These are phyloP conservation scores for Andrena bicolor DNA, from an alignment of 2,888 invertebrate species.

Conservation along the genomic window DNA sequence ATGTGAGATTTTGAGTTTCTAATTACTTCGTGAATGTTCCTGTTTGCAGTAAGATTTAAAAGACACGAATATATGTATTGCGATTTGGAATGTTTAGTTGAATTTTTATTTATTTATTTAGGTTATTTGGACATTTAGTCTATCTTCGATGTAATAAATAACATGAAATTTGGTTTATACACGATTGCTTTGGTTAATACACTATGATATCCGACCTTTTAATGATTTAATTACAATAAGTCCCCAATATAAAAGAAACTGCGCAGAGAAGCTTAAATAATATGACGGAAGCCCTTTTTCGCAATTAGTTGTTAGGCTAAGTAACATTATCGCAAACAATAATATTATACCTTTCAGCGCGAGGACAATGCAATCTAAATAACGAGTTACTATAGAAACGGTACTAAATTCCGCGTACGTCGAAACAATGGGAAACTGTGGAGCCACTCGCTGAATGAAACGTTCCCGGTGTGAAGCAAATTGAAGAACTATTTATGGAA, in stretches of 20 bases:
- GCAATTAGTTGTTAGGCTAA: constrained; percentile 9
- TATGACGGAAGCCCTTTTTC: neutral
- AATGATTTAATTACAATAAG: neutral
- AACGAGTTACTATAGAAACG: constrained; percentile 14
- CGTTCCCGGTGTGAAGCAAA: constrained; percentile 31
- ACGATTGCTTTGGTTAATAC: too few species aligned
- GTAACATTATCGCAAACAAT: constrained; percentile 8
- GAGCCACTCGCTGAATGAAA: constrained; percentile 23
- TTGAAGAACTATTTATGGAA: constrained; percentile 53
- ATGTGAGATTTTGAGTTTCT: too few species aligned
- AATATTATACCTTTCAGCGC: constrained; percentile 7
- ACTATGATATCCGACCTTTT: neutral
- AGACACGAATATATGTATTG: neutral
- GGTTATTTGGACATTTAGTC: too few species aligned
- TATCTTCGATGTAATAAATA: neutral
- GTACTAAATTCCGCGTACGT: constrained; percentile 5
- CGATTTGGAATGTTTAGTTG: neutral
- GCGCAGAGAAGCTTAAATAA: neutral
- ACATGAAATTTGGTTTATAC: too few species aligned
- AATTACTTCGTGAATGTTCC: too few species aligned
- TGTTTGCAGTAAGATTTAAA: neutral
- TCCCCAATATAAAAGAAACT: neutral
- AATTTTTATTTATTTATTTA: neutral
- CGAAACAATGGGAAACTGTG: neutral
- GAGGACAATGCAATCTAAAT: constrained; percentile 28